These are phyloP conservation scores for Rambutsinella grinnellia DNA, from an alignment of 2,888 invertebrate genomes.

Conservation along the genomic window DNA sequence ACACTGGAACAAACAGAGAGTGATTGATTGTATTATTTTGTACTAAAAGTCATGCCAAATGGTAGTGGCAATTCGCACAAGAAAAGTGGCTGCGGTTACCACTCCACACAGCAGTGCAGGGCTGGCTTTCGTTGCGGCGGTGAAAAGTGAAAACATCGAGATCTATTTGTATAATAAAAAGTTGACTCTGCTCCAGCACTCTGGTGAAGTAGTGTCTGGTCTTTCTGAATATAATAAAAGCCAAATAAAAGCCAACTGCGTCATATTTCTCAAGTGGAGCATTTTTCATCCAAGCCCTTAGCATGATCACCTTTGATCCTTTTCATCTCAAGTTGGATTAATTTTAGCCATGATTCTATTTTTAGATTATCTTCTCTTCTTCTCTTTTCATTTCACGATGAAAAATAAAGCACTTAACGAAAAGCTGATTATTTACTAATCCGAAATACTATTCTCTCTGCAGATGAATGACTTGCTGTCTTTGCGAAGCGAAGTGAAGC, in stretches of 20 bases:
- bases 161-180: too few species aligned
- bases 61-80: constrained; percentile 2
- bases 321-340: too few species aligned
- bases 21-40: constrained; percentile 48
- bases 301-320: too few species aligned
- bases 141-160: too few species aligned
- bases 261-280: constrained; percentile 13
- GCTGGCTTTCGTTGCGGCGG: too few species aligned
- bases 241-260: constrained; percentile 33
- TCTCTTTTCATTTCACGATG: too few species aligned
- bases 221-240: too few species aligned
- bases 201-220: constrained; percentile 3
- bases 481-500: constrained; percentile 77
- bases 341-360: too few species aligned
- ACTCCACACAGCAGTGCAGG: too few species aligned
- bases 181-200: too few species aligned
- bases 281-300: constrained; percentile 42
- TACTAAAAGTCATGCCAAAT: constrained; percentile 39
- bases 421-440: neutral
- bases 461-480: constrained; percentile 78
- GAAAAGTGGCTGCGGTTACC: constrained; percentile 1
- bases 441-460: constrained; percentile 22
- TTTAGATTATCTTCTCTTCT: constrained; percentile 1
- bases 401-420: neutral
- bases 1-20: too few species aligned